Percentiles rank a stretch among this genome's conserved stretches.
Conservation (phyloP, 2,797 vertebrate species). For the Falco naumanni region DNA sequence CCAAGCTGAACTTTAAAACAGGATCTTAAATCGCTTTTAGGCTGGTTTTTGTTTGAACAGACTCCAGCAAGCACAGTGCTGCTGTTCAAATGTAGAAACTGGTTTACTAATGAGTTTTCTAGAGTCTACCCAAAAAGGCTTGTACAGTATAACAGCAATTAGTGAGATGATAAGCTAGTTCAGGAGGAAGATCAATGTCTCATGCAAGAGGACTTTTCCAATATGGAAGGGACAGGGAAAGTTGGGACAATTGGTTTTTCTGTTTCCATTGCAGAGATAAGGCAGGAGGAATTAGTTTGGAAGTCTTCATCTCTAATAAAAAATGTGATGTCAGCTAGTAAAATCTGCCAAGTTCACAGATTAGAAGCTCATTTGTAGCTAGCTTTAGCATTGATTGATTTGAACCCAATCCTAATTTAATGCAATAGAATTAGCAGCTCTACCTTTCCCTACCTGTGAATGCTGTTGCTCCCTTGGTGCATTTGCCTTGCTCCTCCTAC, state of each 20-base stretch:
- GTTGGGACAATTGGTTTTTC: neutral
- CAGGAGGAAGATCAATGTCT: neutral
- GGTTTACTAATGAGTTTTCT: neutral
- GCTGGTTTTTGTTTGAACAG: neutral
- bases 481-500: neutral
- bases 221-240: neutral
- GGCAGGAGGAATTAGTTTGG: neutral
- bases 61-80: neutral
- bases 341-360: neutral
- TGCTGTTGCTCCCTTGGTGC: neutral
- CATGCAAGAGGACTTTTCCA: neutral
- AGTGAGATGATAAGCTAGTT: neutral
- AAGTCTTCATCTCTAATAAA: neutral
- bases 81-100: neutral
- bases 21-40: neutral
- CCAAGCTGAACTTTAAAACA: constrained; percentile 39
- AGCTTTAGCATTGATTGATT: neutral
- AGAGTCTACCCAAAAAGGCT: neutral
- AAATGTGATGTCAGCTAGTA: neutral
- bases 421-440: neutral
- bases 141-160: neutral
- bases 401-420: neutral
- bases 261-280: neutral
- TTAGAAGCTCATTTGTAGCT: neutral
- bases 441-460: neutral